Evolutionary conservation across 2,888 invertebrate species (phyloP).

Genomic region (Fabriciana adippe): DNA sequence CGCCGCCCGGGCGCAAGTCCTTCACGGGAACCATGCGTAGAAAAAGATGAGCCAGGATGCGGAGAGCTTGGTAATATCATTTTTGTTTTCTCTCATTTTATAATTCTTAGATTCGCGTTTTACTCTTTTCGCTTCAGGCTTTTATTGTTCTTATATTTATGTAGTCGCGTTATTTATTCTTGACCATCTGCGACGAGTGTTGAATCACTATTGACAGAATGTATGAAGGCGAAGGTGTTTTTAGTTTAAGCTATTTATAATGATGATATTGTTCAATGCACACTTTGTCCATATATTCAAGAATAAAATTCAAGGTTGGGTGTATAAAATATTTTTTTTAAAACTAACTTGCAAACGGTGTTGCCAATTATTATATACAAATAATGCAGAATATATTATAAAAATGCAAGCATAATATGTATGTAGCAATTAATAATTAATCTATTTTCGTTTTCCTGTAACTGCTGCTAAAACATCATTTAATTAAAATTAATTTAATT

Average conservation of each 20-base stretch:
- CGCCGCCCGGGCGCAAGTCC: slow-evolving; percentile 69
- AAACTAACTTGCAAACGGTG: not conserved
- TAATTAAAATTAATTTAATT: too few species aligned
- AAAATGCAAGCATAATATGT: too few species aligned
- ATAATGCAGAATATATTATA: too few species aligned
- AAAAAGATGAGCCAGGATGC: slow-evolving; percentile 88
- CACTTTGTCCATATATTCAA: slow-evolving; percentile 51
- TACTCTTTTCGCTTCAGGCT: not conserved
- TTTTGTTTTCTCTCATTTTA: slow-evolving; percentile 53
- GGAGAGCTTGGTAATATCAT: slow-evolving; percentile 86
- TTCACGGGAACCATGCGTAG: slow-evolving; percentile 83
- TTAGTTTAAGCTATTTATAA: slow-evolving; percentile 66
- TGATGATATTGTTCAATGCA: slow-evolving; percentile 63
- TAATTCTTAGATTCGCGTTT: not conserved
- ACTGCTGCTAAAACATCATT: too few species aligned
- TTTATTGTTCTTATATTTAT: not conserved
- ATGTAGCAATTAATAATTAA: too few species aligned
- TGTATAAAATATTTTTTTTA: not conserved
- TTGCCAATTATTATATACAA: not conserved
- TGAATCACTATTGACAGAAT: slow-evolving; percentile 50
- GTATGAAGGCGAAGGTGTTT: slow-evolving; percentile 48
- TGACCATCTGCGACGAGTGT: slow-evolving; percentile 36
- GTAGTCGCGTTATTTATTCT: not conserved
- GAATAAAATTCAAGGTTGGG: slow-evolving; percentile 56
- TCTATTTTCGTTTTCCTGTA: too few species aligned